Base-by-base conservation (phyloP, 2,797 vertebrate genomes). In the Amazonetta brasiliensis region DNA sequence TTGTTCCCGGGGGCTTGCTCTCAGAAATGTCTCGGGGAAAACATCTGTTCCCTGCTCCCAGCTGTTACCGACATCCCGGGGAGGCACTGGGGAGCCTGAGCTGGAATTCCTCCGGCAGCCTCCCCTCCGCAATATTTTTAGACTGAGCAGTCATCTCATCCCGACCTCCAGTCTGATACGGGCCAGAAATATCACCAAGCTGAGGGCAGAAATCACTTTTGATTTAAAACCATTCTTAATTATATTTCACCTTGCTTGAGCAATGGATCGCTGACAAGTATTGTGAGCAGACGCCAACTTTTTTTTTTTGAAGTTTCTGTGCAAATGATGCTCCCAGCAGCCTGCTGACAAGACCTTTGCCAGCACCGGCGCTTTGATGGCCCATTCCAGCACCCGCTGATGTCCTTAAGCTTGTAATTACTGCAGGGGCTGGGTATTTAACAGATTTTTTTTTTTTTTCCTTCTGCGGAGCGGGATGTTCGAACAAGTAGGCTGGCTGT, bases 91-190 rank as follows among this genome's bases (percentile, higher is more conserved):
- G 81, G 46, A 74, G 76, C 87, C 78, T 33, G 56, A 77, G 66
- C 78, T 22, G 17, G 20, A 28, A 14, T 72, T 90, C 35, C 73
- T 89, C 75, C 37, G 8, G 21, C 60, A 74, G 81, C 87, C 84
- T 82, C 78, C 85, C 59, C 54, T 91, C 81, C 31, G 0, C 46
- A 67, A 37, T 94, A 94, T 96, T 96, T 96, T 95, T 95, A 96
- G 93, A 72, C 43, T 18, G 26, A 92, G 50, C 90, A 94, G 91
- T 95, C 96, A 94, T 93, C 74, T 87, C 93, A 90, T 93, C 95
- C 94, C 74, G 69, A 95, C 94, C 95, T 89, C 90, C 62, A 50
- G 73, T 52, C 23, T 84, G 91, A 78, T 86, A 82, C 71, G 90
- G 81, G 86, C 75, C 89, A 93, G 88, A 92, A 95, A 94, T 74